A percentile compares a stretch with the other conserved stretches of the same genome.
These are phyloP conservation scores for Jacana jacana DNA, from an alignment of 2,113 vertebrate genomes.

Conservation along the genomic window DNA sequence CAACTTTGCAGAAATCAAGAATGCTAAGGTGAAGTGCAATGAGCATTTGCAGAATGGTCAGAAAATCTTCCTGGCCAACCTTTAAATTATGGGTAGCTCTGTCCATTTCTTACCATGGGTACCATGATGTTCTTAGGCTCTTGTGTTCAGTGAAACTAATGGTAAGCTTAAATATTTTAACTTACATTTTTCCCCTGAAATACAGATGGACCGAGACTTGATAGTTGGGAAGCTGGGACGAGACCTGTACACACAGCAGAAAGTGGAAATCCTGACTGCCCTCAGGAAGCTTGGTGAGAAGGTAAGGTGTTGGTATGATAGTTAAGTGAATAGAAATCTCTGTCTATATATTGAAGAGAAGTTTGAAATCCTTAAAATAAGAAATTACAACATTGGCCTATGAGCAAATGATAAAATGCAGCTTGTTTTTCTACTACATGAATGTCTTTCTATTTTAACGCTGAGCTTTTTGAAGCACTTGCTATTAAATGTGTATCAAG, in stretches of 20 bases:
- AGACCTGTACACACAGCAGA: conserved; percentile 89
- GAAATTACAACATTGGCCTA: background rate
- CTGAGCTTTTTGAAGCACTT: background rate
- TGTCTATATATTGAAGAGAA: background rate
- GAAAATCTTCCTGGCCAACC: background rate
- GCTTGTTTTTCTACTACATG: background rate
- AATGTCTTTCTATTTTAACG: background rate
- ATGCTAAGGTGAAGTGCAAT: background rate
- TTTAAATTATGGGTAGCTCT: background rate
- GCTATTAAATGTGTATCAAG: background rate
- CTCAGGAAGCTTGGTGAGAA: conserved; percentile 96
- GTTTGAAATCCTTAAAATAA: background rate
- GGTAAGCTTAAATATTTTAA: background rate
- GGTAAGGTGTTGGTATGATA: conserved; percentile 69
- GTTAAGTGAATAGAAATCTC: background rate
- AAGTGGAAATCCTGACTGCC: conserved; percentile 94
- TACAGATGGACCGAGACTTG: conserved; percentile 94
- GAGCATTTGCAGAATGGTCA: background rate
- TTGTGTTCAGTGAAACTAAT: background rate
- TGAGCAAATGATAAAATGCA: background rate
- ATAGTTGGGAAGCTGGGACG: conserved; percentile 91
- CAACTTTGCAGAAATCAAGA: background rate
- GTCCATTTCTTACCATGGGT: background rate
- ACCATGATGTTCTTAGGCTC: background rate
- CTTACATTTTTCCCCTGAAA: background rate